A percentile compares a stretch with the other conserved stretches of the same genome.
phyloP scores from a whole-genome alignment of 2,797 vertebrate species.

The Pangasius larnaudii region DNA sequence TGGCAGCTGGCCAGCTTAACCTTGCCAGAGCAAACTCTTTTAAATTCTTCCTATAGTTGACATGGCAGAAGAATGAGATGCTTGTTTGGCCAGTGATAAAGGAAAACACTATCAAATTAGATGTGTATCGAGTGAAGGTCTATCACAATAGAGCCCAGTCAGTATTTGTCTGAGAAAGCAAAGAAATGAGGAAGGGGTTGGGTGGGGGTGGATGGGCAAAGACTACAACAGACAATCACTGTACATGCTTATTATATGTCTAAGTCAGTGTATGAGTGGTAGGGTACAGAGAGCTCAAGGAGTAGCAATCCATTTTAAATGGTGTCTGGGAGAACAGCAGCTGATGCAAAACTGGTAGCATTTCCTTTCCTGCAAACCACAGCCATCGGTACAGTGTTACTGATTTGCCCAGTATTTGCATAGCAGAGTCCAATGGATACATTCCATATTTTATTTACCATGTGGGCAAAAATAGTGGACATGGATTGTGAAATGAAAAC shows the following conservation, averaged over 20 bases:
- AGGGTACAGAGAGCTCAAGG: not conserved
- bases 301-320: not conserved
- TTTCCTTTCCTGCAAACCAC: not conserved
- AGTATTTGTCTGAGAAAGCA: not conserved
- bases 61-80: slow-evolving; percentile 13
- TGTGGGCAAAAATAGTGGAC: not conserved
- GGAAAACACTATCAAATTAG: not conserved
- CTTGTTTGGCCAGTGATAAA: slow-evolving; percentile 22
- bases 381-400: not conserved
- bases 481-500: not conserved
- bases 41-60: slow-evolving; percentile 5
- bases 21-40: slow-evolving; percentile 18
- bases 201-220: not conserved
- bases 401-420: slow-evolving; percentile 14
- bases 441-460: not conserved
- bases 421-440: slow-evolving; percentile 1
- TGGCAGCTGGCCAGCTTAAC: slow-evolving; percentile 31
- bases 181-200: not conserved
- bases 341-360: not conserved
- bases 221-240: not conserved
- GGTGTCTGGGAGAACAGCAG: not conserved
- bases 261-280: not conserved
- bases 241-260: slow-evolving; percentile 4
- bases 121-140: not conserved
- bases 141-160: slow-evolving; percentile 2